These are phyloP conservation scores for Parasteatoda tepidariorum DNA, from an alignment of 1,140 invertebrate genomes.

Conservation along the genomic window DNA sequence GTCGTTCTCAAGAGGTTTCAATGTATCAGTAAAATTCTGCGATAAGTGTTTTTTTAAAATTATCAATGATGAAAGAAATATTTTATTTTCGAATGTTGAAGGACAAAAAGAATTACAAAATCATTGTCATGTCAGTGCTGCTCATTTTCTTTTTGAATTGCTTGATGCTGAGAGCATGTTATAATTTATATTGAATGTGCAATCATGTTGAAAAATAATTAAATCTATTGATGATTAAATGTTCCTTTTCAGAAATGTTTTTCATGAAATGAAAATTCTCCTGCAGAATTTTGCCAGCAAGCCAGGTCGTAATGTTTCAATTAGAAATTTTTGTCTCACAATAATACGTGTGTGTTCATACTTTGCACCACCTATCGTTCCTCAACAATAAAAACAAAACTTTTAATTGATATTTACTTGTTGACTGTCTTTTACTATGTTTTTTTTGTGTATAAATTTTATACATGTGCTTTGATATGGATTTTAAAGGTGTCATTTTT, in stretches of 20 bases:
- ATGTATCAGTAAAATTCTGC: too few relatives aligned
- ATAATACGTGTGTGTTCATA: slow-evolving; percentile 28
- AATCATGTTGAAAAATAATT: too few relatives aligned
- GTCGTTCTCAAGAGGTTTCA: too few relatives aligned
- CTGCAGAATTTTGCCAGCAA: slow-evolving; percentile 24
- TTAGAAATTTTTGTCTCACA: slow-evolving; percentile 31
- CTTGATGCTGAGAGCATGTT: too few relatives aligned
- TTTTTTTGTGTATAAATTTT: slow-evolving; percentile 56
- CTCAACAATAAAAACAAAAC: slow-evolving; percentile 33
- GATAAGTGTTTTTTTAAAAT: too few relatives aligned
- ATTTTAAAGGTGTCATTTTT: not conserved
- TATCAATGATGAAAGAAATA: too few relatives aligned
- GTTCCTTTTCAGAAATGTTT: slow-evolving; percentile 26
- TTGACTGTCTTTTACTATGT: slow-evolving; percentile 37
- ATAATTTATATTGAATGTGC: too few relatives aligned
- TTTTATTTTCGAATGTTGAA: too few relatives aligned
- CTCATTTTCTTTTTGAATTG: too few relatives aligned
- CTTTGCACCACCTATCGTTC: slow-evolving; percentile 32
- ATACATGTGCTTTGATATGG: slow-evolving; percentile 46
- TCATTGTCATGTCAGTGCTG: too few relatives aligned
- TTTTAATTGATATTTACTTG: not conserved
- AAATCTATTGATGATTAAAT: too few relatives aligned
- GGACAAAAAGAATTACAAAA: too few relatives aligned
- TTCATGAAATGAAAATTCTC: slow-evolving; percentile 35
- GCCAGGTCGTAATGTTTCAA: not conserved